Evolutionary conservation across 2,113 vertebrate species (phyloP), one percentile per base, ranked within the genome.

Genomic region (Gymnobelideus leadbeateri): DNA sequence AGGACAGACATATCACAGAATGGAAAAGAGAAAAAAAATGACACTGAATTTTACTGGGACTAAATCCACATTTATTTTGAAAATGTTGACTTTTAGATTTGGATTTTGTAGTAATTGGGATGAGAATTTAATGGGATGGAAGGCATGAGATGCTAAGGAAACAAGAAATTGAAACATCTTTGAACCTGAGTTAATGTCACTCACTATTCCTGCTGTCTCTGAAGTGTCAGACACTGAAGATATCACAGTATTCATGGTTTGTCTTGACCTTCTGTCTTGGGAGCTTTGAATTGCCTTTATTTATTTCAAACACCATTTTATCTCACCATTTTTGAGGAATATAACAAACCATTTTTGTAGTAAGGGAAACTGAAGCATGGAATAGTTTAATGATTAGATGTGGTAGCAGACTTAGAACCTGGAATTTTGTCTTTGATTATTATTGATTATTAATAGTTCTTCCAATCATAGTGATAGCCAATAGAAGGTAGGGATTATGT

Each of bases 11-110:
- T 68, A 68, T 37, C 50, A 43, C 52, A 77, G 51, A 89, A 37
- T 0, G 2, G 90, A 52, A 23, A 77, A 25, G 2, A 94, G 2
- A 21, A 37, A 0, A 51, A 8, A 2, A 90, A 43, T 0, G 8
- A 37, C 0, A 0, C 12, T 53, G 49, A 89, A 9, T 46, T 89
- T 53, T 28, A 51, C 89, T 37, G 3, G 37, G 21, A 57, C 51
- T 57, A 51, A 53, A 91, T 68, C 31, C 49, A 92, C 0, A 0
- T 37, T 52, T 61, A 68, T 46, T 92, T 91, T 90, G 93, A 55
- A 49, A 89, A 25, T 43, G 43, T 51, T 8, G 6, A 0, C n/a
- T 21, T 19, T 52, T 51, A 84, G 55, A 23, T 47, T 6, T 52
- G 51, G 55, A 28, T 43, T 92, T 52, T 43, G 37, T 11, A 91